These are phyloP conservation scores for Sciurus vulgaris DNA, from an alignment of 2,797 vertebrate species.

Conservation along the genomic window DNA sequence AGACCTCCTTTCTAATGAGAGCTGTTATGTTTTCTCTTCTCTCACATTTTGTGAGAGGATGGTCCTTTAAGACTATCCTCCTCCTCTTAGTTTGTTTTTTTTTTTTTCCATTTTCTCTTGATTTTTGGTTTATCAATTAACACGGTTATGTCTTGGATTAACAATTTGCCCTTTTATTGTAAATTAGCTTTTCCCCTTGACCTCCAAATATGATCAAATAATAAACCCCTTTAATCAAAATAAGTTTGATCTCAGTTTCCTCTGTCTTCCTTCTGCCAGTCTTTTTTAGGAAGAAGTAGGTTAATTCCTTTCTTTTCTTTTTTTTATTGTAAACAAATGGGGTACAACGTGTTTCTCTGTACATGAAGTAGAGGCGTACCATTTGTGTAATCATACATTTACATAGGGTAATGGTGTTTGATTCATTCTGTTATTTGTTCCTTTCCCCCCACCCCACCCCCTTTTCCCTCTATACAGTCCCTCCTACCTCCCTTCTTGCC, in stretches of 20 bases:
- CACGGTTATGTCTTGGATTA: neutral
- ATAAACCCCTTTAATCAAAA: conserved; percentile 9
- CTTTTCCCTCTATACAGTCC: too few species aligned
- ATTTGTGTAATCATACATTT: too few species aligned
- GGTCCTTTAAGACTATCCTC: neutral
- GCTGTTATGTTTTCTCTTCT: neutral
- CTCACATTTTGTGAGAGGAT: neutral
- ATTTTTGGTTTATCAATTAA: neutral
- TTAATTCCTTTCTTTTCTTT: neutral
- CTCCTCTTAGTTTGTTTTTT: neutral
- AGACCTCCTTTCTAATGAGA: neutral
- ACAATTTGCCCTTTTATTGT: neutral
- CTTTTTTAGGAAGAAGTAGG: neutral
- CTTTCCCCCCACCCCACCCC: too few species aligned
- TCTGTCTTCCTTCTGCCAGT: neutral
- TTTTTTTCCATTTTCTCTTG: conserved; percentile 15
- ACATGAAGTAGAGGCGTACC: too few species aligned
- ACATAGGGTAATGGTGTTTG: too few species aligned
- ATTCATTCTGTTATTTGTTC: too few species aligned
- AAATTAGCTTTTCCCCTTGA: neutral
- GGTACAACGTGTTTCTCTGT: too few species aligned
- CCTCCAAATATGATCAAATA: neutral
- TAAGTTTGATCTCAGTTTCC: neutral
- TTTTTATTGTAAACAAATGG: too few species aligned
- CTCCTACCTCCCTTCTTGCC: too few species aligned